Base-by-base conservation (phyloP, 2,113 vertebrate species). In the Heterotilapia buettikoferi region DNA sequence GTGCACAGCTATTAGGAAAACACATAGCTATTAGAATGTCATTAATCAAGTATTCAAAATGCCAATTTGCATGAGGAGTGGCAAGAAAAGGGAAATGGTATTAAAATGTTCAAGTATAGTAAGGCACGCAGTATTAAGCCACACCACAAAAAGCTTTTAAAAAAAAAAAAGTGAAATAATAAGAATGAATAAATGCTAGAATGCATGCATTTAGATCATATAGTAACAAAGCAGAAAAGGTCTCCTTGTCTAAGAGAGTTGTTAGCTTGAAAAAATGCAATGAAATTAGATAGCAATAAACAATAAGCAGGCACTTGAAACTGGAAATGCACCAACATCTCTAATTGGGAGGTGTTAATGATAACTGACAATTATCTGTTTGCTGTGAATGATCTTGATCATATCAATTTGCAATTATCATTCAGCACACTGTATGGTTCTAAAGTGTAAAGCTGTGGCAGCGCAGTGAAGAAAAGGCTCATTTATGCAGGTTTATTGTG, bases 31-130 rank as follows among this genome's bases (percentile, higher is more conserved):
- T 50, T 83, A 38, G 47, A 9, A 80, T 31, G 59, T 59, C 31
- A 68, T 88, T 52, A 82, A 84, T 71, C 83, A 80, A 53, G 87
- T 86, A 89, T 80, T 88, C 54, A 53, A 54, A 83, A 83, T 80
- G 84, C 83, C 53, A 45, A 80, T 84, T 82, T 76, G 47, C 73
- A 87, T 53, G 45, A 78, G 56, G 16, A 88, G 43, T 79, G 61
- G 84, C 31, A 76, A 86, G 84, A 38, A 66, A 2, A 9, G 13
- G 18, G 8, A 26, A 85, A 61, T 84, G 26, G 36, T 84, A 82
- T 88, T 87, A 40, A 92, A 63, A 87, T 14, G 13, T 29, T 36
- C 7, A 78, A 61, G 80, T 81, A 29, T 26, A 80, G 36, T 89
- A 45, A 86, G 66, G 36, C 56, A 82, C 9, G 12, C 38, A 84